Conservation (phyloP, 2,888 invertebrate genomes). For the Macaria notata region DNA sequence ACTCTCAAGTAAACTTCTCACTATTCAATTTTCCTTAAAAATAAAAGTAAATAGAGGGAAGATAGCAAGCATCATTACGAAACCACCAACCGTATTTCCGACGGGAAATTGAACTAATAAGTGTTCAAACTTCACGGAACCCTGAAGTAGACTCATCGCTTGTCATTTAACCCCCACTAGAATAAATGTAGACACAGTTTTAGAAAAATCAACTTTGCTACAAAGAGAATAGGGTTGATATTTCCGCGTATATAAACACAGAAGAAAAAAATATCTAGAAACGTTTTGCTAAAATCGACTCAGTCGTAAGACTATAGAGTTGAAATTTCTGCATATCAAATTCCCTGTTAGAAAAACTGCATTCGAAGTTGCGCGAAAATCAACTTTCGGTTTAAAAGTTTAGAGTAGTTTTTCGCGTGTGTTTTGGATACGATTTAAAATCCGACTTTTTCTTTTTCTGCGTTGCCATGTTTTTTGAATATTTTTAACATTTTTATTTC, state of each 20-base stretch:
- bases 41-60: too few relatives aligned
- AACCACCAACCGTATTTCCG: constrained; percentile 20
- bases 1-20: too few relatives aligned
- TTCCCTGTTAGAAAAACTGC: too few relatives aligned
- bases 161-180: constrained; percentile 40
- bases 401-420: constrained; percentile 5
- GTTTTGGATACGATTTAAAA: not conserved
- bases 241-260: not conserved
- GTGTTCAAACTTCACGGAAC: constrained; percentile 24
- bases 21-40: too few relatives aligned
- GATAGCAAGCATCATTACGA: constrained; percentile 5
- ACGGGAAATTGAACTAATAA: constrained; percentile 36
- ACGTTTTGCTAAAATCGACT: too few relatives aligned
- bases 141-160: constrained; percentile 35
- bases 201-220: constrained; percentile 10
- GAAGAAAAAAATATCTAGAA: too few relatives aligned
- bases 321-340: too few relatives aligned
- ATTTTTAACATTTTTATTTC: constrained; percentile 53
- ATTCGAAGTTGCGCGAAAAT: too few relatives aligned
- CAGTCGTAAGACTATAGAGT: too few relatives aligned
- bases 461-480: constrained; percentile 34
- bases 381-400: not conserved
- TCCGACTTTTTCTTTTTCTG: constrained; percentile 30
- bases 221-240: constrained; percentile 1
- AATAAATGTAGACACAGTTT: not conserved